Evolutionary conservation across 1,140 invertebrate genomes (phyloP).

Genomic region (Neocloeon triangulifer): DNA sequence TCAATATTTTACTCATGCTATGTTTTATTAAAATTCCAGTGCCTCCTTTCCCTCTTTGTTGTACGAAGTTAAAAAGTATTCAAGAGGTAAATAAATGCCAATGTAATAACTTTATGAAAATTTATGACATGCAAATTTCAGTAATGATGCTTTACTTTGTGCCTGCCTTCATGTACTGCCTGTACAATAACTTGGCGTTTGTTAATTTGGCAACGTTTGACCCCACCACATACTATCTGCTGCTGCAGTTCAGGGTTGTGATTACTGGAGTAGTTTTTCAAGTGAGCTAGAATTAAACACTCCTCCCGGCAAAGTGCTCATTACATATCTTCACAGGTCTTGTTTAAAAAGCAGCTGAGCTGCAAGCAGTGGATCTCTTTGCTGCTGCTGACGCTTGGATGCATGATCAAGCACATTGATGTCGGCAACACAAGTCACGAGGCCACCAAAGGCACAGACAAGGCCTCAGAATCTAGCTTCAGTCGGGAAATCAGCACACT

Average conservation of each 20-base stretch:
- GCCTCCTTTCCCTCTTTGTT: constrained; percentile 7
- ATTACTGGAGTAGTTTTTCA: constrained; percentile 83
- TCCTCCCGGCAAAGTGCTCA: constrained; percentile 1
- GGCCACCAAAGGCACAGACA: not conserved
- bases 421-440: constrained; percentile 20
- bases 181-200: constrained; percentile 91
- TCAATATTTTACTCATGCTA: constrained; percentile 4
- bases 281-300: constrained; percentile 23
- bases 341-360: constrained; percentile 71
- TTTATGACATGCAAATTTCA: constrained; percentile 14
- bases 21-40: constrained; percentile 3
- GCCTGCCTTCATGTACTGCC: constrained; percentile 72
- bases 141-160: constrained; percentile 72
- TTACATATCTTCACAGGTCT: constrained; percentile 24
- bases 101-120: not conserved
- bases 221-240: constrained; percentile 80
- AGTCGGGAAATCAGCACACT: constrained; percentile 32
- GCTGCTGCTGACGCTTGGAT: constrained; percentile 64
- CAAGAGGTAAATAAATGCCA: constrained; percentile 10
- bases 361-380: constrained; percentile 76
- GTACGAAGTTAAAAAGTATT: constrained; percentile 13
- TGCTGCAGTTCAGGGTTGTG: constrained; percentile 83
- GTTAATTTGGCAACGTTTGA: constrained; percentile 76
- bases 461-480: not conserved
- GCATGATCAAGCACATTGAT: constrained; percentile 74